Evolutionary conservation across 2,113 vertebrate genomes (phyloP).

Genomic region (Plecturocebus donacophilus): DNA sequence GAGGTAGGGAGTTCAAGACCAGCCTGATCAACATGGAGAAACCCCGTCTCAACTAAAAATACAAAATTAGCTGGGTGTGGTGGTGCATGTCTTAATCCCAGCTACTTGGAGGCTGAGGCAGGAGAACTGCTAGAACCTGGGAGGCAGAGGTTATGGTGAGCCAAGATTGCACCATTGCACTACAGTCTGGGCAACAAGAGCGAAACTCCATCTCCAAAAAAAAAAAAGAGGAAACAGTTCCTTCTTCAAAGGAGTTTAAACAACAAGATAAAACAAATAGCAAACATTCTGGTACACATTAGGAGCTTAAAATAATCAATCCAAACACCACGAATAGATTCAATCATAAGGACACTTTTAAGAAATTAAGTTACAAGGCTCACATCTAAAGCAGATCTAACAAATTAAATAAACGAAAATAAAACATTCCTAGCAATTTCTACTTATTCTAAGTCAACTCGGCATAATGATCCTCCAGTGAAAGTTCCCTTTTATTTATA

Average conservation of each 20-base stretch:
- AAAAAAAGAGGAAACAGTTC: neutral
- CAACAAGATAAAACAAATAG: neutral
- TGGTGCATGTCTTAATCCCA: too few species aligned
- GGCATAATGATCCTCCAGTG: neutral
- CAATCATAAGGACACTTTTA: neutral
- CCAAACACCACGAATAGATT: neutral
- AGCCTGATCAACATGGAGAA: too few species aligned
- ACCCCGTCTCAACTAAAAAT: too few species aligned
- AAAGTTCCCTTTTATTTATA: neutral
- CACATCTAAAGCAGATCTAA: neutral
- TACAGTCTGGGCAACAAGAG: too few species aligned
- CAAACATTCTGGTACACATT: neutral
- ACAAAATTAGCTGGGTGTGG: too few species aligned
- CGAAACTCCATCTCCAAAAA: too few species aligned
- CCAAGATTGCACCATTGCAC: too few species aligned
- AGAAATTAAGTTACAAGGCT: neutral
- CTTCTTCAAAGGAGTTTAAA: neutral
- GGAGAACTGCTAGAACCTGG: too few species aligned
- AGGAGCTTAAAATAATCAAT: neutral
- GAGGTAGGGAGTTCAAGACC: too few species aligned
- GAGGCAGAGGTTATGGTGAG: too few species aligned
- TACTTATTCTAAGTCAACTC: neutral
- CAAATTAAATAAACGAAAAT: neutral
- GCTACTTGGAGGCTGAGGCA: too few species aligned
- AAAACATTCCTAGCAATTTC: neutral